Conservation (phyloP, 2,888 invertebrate species). For the Drosophila nigritarsus region DNA sequence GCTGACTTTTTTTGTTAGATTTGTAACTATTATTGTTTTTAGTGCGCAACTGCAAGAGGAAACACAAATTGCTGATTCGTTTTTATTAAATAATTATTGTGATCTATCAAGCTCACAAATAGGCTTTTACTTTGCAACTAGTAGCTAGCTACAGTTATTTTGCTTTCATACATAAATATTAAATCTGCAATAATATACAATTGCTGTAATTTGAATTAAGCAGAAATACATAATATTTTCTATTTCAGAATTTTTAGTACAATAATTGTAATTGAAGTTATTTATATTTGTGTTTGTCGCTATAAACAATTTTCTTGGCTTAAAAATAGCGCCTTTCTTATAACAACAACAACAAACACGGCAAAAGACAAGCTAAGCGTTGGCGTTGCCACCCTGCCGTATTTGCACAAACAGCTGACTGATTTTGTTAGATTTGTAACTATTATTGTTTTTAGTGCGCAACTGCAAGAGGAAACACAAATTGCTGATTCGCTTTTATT, state of each 20-base stretch:
- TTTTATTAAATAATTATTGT: conserved; percentile 37
- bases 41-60: conserved; percentile 27
- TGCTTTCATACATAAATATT: conserved; percentile 27
- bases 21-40: neutral
- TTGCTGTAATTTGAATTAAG: conserved; percentile 37
- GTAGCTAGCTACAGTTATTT: conserved; percentile 46
- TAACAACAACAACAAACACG: conserved; percentile 20
- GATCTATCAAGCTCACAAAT: conserved; percentile 40
- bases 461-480: conserved; percentile 9
- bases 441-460: conserved; percentile 12
- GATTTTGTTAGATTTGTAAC: neutral
- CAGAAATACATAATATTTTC: conserved; percentile 41
- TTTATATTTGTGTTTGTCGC: conserved; percentile 2
- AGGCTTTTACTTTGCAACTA: conserved; percentile 40
- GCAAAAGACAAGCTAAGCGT: conserved; percentile 1
- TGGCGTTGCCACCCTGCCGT: conserved; percentile 40
- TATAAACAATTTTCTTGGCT: conserved; percentile 34
- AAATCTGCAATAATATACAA: conserved; percentile 38
- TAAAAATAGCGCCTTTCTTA: conserved; percentile 50
- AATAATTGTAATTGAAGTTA: conserved; percentile 58
- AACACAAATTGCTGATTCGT: neutral
- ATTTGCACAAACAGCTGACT: conserved; percentile 34
- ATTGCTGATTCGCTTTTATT: conserved; percentile 28
- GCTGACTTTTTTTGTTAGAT: conserved; percentile 21
- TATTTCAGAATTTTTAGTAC: conserved; percentile 35